Conservation (phyloP, 2,113 vertebrate genomes). For the Xiphophorus maculatus region DNA sequence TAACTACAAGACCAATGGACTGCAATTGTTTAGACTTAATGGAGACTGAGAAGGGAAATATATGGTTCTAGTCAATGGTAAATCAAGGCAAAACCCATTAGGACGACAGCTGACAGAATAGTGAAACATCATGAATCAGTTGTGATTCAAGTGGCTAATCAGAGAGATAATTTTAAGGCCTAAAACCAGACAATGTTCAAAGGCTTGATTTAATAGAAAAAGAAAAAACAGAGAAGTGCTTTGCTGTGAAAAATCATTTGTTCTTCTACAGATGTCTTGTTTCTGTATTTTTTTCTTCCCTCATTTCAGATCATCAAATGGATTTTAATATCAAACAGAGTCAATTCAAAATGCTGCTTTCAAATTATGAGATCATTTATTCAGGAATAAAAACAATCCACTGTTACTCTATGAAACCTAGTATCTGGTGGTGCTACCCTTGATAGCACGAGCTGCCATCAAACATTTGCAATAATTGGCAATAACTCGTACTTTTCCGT, state of each 20-base stretch:
- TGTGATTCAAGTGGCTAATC: conserved; percentile 11
- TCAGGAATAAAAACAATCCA: background rate
- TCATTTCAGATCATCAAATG: background rate
- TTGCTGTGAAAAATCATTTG: background rate
- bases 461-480: background rate
- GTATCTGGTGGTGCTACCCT: background rate
- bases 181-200: background rate
- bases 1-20: conserved; percentile 16
- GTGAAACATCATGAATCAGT: conserved; percentile 12
- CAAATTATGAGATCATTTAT: background rate
- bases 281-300: background rate
- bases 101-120: conserved; percentile 2
- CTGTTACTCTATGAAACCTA: background rate
- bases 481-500: background rate
- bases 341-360: background rate
- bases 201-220: background rate
- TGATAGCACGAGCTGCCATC: background rate
- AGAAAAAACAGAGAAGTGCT: background rate
- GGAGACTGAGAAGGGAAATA: conserved; percentile 1
- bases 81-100: conserved; percentile 23
- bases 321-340: background rate
- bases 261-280: background rate
- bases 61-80: background rate
- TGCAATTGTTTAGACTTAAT: conserved; percentile 33
- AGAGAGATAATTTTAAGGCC: conserved; percentile 15